A percentile compares a stretch with the other conserved stretches of the same genome.
phyloP scores from a whole-genome alignment of 2,113 vertebrate species.

The Cyprinodon variegatus region DNA sequence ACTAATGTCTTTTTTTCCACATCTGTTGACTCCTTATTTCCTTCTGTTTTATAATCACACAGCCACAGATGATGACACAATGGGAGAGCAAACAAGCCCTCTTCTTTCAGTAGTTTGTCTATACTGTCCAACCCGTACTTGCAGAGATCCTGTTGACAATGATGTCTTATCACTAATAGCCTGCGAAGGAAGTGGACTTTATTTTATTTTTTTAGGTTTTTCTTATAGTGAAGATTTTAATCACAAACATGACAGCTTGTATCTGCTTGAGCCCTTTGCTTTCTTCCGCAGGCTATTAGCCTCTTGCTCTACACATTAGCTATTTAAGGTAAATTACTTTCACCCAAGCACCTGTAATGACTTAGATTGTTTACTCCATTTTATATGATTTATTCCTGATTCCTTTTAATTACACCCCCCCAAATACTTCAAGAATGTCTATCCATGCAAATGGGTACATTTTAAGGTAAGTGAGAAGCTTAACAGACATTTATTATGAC shows the following conservation, averaged over 20 bases:
- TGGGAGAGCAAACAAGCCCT: conserved; percentile 53
- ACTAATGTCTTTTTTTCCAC: neutral
- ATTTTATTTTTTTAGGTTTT: conserved; percentile 21
- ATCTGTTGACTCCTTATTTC: conserved; percentile 23
- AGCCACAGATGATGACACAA: conserved; percentile 57
- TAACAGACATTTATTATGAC: conserved; percentile 7
- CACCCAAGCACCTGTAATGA: conserved; percentile 59
- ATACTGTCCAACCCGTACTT: neutral
- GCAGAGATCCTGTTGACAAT: conserved; percentile 13
- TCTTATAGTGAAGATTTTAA: conserved; percentile 64
- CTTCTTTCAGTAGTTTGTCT: conserved; percentile 32
- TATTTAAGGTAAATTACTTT: conserved; percentile 73
- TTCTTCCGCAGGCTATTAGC: conserved; percentile 33
- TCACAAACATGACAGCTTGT: conserved; percentile 49
- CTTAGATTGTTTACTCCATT: conserved; percentile 57
- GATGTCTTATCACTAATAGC: conserved; percentile 54
- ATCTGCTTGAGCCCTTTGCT: conserved; percentile 49
- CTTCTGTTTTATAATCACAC: conserved; percentile 27
- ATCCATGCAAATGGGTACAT: conserved; percentile 6
- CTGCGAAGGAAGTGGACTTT: conserved; percentile 23
- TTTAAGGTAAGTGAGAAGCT: conserved; percentile 17
- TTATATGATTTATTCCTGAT: conserved; percentile 59
- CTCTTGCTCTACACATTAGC: conserved; percentile 61
- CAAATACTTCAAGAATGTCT: conserved; percentile 22
- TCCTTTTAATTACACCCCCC: conserved; percentile 56